Evolutionary conservation across 2,113 vertebrate species (phyloP), one percentile per base, ranked within the genome.

Genomic region (Amblyopsis rosae): DNA sequence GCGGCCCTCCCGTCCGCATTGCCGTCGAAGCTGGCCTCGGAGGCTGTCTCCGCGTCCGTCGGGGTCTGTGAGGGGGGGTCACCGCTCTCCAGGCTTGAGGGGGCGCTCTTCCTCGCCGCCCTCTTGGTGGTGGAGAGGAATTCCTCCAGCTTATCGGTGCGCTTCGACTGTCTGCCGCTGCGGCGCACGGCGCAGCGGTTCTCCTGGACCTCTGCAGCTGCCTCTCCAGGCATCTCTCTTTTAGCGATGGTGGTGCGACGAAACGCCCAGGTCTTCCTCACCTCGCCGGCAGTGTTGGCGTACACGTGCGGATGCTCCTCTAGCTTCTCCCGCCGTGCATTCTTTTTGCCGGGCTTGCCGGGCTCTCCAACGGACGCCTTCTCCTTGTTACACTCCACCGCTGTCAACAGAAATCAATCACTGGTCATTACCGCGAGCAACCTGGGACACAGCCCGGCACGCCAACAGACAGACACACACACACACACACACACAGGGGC

Each of bases 181-280:
- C 96, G 96, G 1, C 98, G 90, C 2, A 98, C 91, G 4, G 95
- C 94, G 58, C 87, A 87, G 32, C 93, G 92, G 0, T 82, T 93
- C 7, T 94, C 94, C 58, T 90, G 89, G 33, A 82, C 66, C 17
- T 96, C 96, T 0, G 19, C 54, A 1, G 94, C 93, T 0, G 33
- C 58, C 12, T 98, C 97, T 45, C 92, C 94, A 0, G 86, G 89
- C 58, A 94, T 88, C 82, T 98, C 96, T 54, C 96, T 91, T 75
- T 96, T 96, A 1, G 95, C 95, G 33, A 98, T 96, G 0, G 98
- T 97, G 50, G 96, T 98, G 70, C 88, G 93, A 7, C 96, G 91
- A 75, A 98, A 99, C 0, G 94, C 93, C 96, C 95, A 97, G 1
- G 96, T 98, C 77, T 97, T 98, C 89, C 89, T 94, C 76, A 96